Percentiles rank a stretch among this genome's conserved stretches.
Evolutionary conservation across 2,888 invertebrate species (phyloP).

Genomic region (Octodonta nipae): DNA sequence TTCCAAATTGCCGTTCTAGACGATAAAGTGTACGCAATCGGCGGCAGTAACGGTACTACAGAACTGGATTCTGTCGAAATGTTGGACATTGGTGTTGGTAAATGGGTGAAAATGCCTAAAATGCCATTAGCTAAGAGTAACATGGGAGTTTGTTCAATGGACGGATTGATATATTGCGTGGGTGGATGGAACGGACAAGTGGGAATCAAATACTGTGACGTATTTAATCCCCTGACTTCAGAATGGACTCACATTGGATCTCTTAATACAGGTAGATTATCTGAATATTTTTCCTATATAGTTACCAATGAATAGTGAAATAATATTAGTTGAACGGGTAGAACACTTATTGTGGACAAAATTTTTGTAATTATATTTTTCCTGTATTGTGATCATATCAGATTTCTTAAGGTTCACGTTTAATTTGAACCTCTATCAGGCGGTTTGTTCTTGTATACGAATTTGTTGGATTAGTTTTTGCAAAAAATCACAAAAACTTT

Average conservation of each 20-base stretch:
- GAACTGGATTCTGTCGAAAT: slow-evolving; percentile 64
- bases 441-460: too few relatives aligned
- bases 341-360: too few relatives aligned
- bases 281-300: slow-evolving; percentile 1
- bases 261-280: slow-evolving; percentile 44
- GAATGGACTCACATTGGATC: slow-evolving; percentile 57
- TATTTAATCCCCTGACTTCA: slow-evolving; percentile 48
- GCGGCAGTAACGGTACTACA: slow-evolving; percentile 70
- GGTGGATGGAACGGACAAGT: slow-evolving; percentile 66
- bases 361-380: too few relatives aligned
- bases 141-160: slow-evolving; percentile 53
- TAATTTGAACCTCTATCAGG: too few relatives aligned
- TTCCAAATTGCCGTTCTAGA: slow-evolving; percentile 61
- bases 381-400: too few relatives aligned
- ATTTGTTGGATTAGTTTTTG: too few relatives aligned
- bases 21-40: slow-evolving; percentile 60
- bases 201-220: slow-evolving; percentile 60
- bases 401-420: too few relatives aligned
- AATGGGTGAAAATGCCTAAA: slow-evolving; percentile 36
- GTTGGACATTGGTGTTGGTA: slow-evolving; percentile 35
- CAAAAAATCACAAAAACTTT: too few relatives aligned
- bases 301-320: too few relatives aligned
- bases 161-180: slow-evolving; percentile 56
- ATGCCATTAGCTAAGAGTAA: slow-evolving; percentile 53
- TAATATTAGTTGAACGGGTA: too few relatives aligned